Base-by-base conservation (phyloP, 64 coral and sea anemone species). In the Acropora tenuis region DNA sequence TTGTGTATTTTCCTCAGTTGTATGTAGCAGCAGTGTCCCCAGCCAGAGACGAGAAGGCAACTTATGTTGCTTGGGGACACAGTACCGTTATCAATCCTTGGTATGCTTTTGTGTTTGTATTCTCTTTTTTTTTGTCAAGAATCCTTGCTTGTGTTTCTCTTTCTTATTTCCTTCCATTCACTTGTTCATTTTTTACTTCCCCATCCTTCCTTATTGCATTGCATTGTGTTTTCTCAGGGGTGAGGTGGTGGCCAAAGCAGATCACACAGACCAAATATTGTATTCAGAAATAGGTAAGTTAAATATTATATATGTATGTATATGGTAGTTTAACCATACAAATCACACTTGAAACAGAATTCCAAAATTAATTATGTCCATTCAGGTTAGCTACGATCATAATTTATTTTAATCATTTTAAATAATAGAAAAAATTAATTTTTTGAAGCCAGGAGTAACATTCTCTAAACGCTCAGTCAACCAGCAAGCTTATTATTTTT, bases 61-160 rank as follows among this genome's bases (percentile, higher is more conserved):
- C 90, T 11, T 99, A 96, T 89, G 89, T 99, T 20, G 91, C 97
- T 75, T 99, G 97, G 97, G 97, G 94, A 6, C 94, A 99, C 48
- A 95, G 90, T 47, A 94, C 88, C 48, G 63, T 96, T 48, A 69
- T 95, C 8, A 99, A 93, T 79, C 97, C 97, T 80, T 99, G 97
- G 97, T 99, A 91, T 47, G 77, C 52, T 55, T 55, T 0, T 47
- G 8, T 2, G 50, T 66, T 43, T 42, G 58, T 69, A 30, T 30
- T 30, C 30, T 43, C 58, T 86, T 68, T 2, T 43, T 11, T 18
- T 86, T 18, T 2, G 40, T 52, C 12, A 63, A 46, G 3, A 13
- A 6, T 2, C 10, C 52, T 10, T 55, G 6, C 10, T 55, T 4
- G 6, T 0, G 2, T 3, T 2, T 10, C 10, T 55, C 52, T 10